phyloP scores from a whole-genome alignment of 2,113 vertebrate genomes.

The Vulpes ferrilata region DNA sequence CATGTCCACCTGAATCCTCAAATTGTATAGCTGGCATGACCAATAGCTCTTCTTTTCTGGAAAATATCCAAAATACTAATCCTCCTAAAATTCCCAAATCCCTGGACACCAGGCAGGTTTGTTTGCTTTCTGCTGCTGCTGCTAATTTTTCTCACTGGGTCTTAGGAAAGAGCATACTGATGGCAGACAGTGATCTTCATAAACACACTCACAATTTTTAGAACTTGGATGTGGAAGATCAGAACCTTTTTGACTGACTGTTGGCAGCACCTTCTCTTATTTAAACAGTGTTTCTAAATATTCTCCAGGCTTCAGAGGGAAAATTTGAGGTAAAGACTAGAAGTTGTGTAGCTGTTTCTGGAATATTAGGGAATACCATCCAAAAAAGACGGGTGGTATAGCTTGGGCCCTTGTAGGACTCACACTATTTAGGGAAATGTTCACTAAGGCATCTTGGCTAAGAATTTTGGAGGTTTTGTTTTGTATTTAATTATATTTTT shows the following conservation, averaged over 20 bases:
- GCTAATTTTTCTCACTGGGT: neutral
- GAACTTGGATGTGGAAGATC: neutral
- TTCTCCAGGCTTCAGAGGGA: neutral
- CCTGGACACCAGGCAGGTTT: neutral
- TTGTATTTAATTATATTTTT: neutral
- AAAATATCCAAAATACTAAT: neutral
- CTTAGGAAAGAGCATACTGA: neutral
- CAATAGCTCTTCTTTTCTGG: neutral
- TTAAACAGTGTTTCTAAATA: neutral
- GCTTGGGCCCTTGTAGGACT: neutral
- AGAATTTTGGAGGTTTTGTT: neutral
- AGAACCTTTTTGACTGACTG: neutral
- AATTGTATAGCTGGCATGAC: neutral
- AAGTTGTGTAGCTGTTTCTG: conserved; percentile 2
- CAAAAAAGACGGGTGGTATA: neutral
- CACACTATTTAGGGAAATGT: neutral
- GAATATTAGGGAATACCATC: neutral
- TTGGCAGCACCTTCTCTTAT: neutral
- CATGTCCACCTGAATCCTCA: neutral
- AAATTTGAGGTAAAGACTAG: neutral
- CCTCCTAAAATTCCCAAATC: neutral
- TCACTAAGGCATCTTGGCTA: neutral
- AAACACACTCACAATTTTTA: neutral
- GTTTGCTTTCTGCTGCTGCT: neutral
- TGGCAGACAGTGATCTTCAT: neutral